These are phyloP conservation scores for Prunella fulvescens DNA, from an alignment of 2,113 vertebrate species.

Conservation along the genomic window DNA sequence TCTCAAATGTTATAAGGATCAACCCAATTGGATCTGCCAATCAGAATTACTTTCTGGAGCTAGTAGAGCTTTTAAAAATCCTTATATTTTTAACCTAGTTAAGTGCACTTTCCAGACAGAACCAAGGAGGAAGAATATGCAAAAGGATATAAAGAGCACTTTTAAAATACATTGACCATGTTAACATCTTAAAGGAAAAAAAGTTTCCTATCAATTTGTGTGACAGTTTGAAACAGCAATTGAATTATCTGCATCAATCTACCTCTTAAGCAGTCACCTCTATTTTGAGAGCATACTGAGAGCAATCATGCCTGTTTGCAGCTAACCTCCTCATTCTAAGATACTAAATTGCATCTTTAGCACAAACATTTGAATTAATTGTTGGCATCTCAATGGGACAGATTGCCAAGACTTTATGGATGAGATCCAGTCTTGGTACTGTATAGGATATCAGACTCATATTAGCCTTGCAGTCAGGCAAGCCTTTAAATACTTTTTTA, in stretches of 20 bases:
- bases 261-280: background rate
- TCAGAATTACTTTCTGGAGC: background rate
- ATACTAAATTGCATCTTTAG: background rate
- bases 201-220: background rate
- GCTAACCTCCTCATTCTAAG: background rate
- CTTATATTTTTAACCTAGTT: background rate
- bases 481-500: background rate
- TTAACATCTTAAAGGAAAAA: background rate
- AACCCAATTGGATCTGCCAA: background rate
- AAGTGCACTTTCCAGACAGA: background rate
- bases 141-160: background rate
- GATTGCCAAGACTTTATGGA: background rate
- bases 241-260: background rate
- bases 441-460: background rate
- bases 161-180: background rate
- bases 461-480: background rate
- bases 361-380: slow-evolving; percentile 18
- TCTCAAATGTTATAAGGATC: background rate
- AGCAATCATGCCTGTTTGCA: background rate
- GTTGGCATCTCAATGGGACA: background rate
- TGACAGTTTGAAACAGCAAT: background rate
- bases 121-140: background rate
- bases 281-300: background rate
- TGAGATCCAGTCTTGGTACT: background rate
- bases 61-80: background rate